Conservation (phyloP, 2,113 vertebrate genomes). For the Acinonyx jubatus region DNA sequence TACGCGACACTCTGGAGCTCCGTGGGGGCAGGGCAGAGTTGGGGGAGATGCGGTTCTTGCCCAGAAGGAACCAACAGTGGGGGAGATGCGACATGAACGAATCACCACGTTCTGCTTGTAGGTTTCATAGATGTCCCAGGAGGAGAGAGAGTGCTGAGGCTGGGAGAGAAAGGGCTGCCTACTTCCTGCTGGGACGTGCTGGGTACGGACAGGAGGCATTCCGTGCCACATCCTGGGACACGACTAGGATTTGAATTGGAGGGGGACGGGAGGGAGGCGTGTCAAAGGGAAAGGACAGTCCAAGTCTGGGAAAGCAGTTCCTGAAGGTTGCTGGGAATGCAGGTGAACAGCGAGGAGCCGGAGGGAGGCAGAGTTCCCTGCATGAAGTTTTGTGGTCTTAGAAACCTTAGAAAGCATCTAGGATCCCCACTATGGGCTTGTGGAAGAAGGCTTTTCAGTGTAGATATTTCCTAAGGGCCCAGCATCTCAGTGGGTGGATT, state of each 20-base stretch:
- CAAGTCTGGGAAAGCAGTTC: not conserved
- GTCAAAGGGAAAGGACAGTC: not conserved
- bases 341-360: not conserved
- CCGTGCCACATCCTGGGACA: not conserved
- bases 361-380: not conserved
- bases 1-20: not conserved
- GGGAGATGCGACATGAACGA: not conserved
- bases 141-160: not conserved
- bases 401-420: not conserved
- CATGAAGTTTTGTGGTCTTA: not conserved
- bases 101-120: not conserved
- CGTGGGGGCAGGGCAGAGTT: not conserved
- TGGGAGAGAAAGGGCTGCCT: not conserved
- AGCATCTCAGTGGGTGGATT: not conserved
- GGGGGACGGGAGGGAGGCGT: not conserved
- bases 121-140: constrained; percentile 9
- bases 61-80: not conserved
- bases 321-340: not conserved
- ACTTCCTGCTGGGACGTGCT: not conserved
- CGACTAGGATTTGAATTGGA: not conserved
- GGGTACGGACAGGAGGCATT: not conserved
- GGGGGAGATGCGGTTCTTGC: not conserved
- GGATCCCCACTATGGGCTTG: not conserved
- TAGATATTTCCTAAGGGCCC: not conserved
- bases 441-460: not conserved